Evolutionary conservation across 2,888 invertebrate species (phyloP), one percentile per base, ranked within the genome.

Genomic region (Mimumesa dahlbomi): DNA sequence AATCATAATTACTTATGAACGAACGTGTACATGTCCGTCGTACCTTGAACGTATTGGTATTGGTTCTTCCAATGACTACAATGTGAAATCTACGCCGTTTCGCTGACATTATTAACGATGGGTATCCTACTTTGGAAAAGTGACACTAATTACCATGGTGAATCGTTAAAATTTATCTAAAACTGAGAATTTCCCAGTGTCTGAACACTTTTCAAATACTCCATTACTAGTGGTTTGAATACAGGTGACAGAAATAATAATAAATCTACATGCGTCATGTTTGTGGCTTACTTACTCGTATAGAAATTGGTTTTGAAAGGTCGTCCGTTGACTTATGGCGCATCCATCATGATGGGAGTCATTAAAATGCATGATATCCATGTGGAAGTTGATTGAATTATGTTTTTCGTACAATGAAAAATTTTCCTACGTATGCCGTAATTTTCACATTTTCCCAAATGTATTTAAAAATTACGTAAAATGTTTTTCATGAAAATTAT

Each of bases 271-370:
- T 19, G 66, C 38, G 52, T 46, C 58, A 31, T n/a, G 36, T 59
- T 53, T 22, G 14, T n/a, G 53, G 52, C 59, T 69, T 56, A 49
- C 53, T 67, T 43, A 46, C 43, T 16, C 45, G 52, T n/a, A n/a
- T n/a, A n/a, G 67, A 58, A 59, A 67, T 67, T 22, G 53, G 14
- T 22, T 69, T 67, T 13, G 36, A 67, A 56, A 66, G 68, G 67
- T 66, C 68, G 34, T 52, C 46, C 49, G 57, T 69, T 43, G 58
- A 69, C n/a, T 58, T 48, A 6, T 16, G 48, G 9, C 7, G 46
- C 29, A 43, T 43, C 68, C n/a, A n/a, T n/a, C n/a, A n/a, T n/a
- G n/a, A 49, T 48, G 42, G 25, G 40, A 22, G 50, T n/a, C 43
- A 18, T 16, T 42, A 19, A 31, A 52, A 40, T 50, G 29, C 29